Conservation (phyloP, 92 coral and sea anemone species). For the Epizoanthus rinbou region DNA sequence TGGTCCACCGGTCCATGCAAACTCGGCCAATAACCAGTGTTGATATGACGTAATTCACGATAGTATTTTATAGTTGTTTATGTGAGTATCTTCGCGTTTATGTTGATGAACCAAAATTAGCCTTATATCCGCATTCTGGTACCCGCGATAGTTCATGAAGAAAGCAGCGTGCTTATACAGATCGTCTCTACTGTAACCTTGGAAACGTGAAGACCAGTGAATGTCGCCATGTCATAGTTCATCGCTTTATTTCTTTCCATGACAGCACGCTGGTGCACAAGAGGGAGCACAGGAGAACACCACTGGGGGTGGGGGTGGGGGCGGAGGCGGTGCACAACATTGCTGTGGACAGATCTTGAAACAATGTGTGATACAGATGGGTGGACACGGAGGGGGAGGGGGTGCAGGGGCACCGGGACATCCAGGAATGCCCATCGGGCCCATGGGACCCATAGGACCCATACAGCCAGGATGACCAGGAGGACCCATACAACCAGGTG, state of each 20-base stretch:
- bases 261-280: conserved; percentile 66
- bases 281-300: conserved; percentile 61
- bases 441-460: conserved; percentile 90
- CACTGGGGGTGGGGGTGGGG: conserved; percentile 60
- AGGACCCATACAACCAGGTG: conserved; percentile 71
- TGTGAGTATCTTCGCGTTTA: too few species aligned
- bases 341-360: conserved; percentile 92
- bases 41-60: too few species aligned
- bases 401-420: conserved; percentile 93
- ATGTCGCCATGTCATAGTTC: neutral
- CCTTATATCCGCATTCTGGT: neutral
- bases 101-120: neutral
- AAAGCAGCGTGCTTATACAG: neutral
- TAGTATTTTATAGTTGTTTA: too few species aligned
- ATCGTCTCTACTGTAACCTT: neutral
- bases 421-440: conserved; percentile 91
- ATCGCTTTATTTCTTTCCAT: conserved; percentile 32
- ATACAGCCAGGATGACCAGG: conserved; percentile 72
- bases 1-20: too few species aligned
- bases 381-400: conserved; percentile 89
- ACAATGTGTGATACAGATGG: conserved; percentile 91
- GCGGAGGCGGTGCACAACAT: conserved; percentile 44
- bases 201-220: too few species aligned
- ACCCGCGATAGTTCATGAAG: neutral
- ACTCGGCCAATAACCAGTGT: too few species aligned